Evolutionary conservation across 2,888 invertebrate species (phyloP).

Genomic region (Synergus itoensis): DNA sequence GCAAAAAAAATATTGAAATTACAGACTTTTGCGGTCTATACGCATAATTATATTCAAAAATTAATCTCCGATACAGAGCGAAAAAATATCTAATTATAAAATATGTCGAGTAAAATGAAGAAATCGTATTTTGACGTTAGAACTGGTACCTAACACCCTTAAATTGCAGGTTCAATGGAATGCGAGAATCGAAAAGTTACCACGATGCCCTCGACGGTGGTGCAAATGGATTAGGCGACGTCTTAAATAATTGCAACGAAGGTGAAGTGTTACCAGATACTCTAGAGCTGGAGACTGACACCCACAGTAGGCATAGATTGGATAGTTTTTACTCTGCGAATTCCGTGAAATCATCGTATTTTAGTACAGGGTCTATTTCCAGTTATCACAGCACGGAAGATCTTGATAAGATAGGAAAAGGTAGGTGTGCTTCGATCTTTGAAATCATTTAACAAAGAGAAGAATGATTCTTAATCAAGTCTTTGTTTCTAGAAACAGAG

Average conservation of each 20-base stretch:
- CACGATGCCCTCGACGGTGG: slow-evolving; percentile 69
- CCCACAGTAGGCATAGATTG: slow-evolving; percentile 80
- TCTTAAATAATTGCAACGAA: slow-evolving; percentile 63
- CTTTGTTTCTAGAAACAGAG: slow-evolving; percentile 60
- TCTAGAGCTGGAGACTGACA: slow-evolving; percentile 79
- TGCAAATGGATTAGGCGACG: slow-evolving; percentile 60
- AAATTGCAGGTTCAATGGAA: slow-evolving; percentile 50
- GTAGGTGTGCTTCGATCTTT: slow-evolving; percentile 62
- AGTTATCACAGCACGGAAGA: slow-evolving; percentile 88
- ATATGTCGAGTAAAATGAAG: too few species aligned
- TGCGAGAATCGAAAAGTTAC: slow-evolving; percentile 72
- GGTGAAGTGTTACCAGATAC: slow-evolving; percentile 70
- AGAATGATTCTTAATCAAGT: background rate
- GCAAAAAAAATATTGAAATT: too few species aligned
- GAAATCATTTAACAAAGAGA: background rate
- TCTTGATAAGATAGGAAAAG: slow-evolving; percentile 77
- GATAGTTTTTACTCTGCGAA: slow-evolving; percentile 92
- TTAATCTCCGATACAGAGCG: too few species aligned
- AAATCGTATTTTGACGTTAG: too few species aligned
- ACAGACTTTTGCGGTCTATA: too few species aligned
- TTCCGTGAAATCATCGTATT: slow-evolving; percentile 88
- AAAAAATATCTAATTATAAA: background rate
- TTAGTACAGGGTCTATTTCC: slow-evolving; percentile 85
- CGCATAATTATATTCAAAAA: too few species aligned
- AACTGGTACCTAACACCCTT: too few species aligned